Evolutionary conservation across 2,797 vertebrate genomes (phyloP), one percentile per base, ranked within the genome.

Genomic region (Semotilus atromaculatus): DNA sequence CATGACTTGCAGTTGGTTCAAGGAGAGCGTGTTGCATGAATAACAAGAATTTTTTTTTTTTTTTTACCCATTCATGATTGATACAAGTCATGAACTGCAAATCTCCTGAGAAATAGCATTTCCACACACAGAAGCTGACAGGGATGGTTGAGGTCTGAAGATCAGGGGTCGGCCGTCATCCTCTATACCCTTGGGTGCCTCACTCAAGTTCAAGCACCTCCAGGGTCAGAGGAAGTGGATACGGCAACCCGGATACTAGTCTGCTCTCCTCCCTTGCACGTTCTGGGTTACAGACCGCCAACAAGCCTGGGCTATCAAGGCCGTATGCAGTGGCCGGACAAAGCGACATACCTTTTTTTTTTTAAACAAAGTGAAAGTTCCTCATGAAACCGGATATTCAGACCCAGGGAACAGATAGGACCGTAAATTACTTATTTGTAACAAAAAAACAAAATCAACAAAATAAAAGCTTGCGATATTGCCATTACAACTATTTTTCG

Each of bases 361-460:
- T 36, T 11, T n/a, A n/a, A 11, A 18, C 43, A 23, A 31, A 13
- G 18, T 74, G 2, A 62, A 29, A 2, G 21, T 29, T 51, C 18
- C 8, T 31, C 4, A 10, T 10, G 1, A 72, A 72, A 48, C 2
- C 0, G 0, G 2, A 48, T 6, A 4, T 16, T 45, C 70, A 10
- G 29, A 73, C 26, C 26, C 16, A 31, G 16, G 4, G 16, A 21
- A 51, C 0, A 29, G 58, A 14, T 62, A 5, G 5, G 58, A 60
- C 58, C 0, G 5, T 14, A 7, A 64, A 64, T 29, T 1, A 29
- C 13, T 62, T 0, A 1, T 62, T 29, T 60, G 16, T 48, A 48
- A 48, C 45, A 18, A 48, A 18, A 16, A 14, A 45, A 31, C 1
- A 4, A 2, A 43, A 4, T 13, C 3, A 11, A 55, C 23, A n/a